Percentiles rank a stretch among this genome's conserved stretches.
phyloP scores from a whole-genome alignment of 2,797 vertebrate species.

The Odontamblyopus rebecca region DNA sequence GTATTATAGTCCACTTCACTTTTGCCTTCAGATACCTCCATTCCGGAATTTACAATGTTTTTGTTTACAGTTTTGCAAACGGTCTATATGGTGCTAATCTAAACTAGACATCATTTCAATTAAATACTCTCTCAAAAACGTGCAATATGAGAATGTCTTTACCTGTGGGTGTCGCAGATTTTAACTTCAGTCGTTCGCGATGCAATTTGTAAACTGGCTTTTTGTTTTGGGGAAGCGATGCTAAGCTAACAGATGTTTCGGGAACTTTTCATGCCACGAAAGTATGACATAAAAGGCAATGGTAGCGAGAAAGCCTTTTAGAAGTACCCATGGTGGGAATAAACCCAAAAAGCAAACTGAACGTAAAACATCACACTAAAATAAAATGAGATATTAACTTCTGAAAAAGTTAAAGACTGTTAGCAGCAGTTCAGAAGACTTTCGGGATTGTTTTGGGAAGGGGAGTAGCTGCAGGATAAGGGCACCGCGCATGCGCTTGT shows the following conservation, averaged over 20 bases:
- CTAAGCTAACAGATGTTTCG: slow-evolving; percentile 61
- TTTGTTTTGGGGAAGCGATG: slow-evolving; percentile 39
- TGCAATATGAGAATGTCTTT: slow-evolving; percentile 24
- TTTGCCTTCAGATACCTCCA: too few species aligned
- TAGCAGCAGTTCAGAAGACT: slow-evolving; percentile 44
- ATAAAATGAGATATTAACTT: slow-evolving; percentile 6
- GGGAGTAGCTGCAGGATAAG: slow-evolving; percentile 37
- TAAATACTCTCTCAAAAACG: background rate
- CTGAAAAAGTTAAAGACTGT: background rate
- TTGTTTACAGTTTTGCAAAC: too few species aligned
- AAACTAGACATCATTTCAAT: background rate
- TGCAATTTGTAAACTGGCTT: slow-evolving; percentile 31
- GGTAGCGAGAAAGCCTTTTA: slow-evolving; percentile 37
- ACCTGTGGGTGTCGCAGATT: slow-evolving; percentile 36
- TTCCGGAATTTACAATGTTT: too few species aligned
- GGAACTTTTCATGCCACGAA: slow-evolving; percentile 50
- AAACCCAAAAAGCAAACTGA: background rate
- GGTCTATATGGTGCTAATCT: background rate
- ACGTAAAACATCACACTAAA: background rate
- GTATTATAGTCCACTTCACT: too few species aligned
- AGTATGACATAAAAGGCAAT: slow-evolving; percentile 56
- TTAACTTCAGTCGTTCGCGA: slow-evolving; percentile 36
- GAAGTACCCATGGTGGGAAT: slow-evolving; percentile 51
- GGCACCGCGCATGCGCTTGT: slow-evolving; percentile 47
- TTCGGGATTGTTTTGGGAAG: slow-evolving; percentile 68